Evolutionary conservation across 2,888 invertebrate genomes (phyloP).

Genomic region (Anthrax anthrax): DNA sequence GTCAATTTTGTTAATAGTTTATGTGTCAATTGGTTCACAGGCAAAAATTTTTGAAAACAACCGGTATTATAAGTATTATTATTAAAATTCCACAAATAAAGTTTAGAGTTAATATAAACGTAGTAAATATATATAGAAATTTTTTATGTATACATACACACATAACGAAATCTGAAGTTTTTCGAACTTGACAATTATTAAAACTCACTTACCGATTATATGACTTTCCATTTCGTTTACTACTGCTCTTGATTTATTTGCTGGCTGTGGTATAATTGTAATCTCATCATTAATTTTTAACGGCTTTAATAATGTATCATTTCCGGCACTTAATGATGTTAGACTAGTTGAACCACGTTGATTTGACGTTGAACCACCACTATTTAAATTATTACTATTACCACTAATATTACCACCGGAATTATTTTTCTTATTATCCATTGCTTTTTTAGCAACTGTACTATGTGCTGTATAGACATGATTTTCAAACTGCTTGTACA

Average conservation of each 20-base stretch:
- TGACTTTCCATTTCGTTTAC: conserved; percentile 35
- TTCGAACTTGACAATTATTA: too few species aligned
- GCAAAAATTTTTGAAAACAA: too few species aligned
- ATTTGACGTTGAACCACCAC: conserved; percentile 19
- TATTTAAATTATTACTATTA: conserved; percentile 13
- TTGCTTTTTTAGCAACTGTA: conserved; percentile 73
- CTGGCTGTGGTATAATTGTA: conserved; percentile 75
- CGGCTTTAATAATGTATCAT: conserved; percentile 59
- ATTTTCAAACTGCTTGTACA: conserved; percentile 90
- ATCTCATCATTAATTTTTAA: conserved; percentile 80
- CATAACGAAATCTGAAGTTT: too few species aligned
- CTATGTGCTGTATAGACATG: conserved; percentile 90
- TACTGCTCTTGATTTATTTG: conserved; percentile 31
- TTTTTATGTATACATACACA: too few species aligned
- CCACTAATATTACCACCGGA: conserved; percentile 12
- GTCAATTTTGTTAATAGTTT: too few species aligned
- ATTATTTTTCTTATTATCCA: conserved; percentile 55
- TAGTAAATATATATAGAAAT: too few species aligned
- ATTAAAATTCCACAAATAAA: too few species aligned
- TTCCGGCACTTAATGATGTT: conserved; percentile 15
- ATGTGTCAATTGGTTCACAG: too few species aligned
- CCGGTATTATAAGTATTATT: too few species aligned
- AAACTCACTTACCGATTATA: conserved; percentile 31
- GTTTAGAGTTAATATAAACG: too few species aligned
- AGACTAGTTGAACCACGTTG: conserved; percentile 16